phyloP scores from a whole-genome alignment of 1,140 invertebrate species.

The Octopus bimaculoides region DNA sequence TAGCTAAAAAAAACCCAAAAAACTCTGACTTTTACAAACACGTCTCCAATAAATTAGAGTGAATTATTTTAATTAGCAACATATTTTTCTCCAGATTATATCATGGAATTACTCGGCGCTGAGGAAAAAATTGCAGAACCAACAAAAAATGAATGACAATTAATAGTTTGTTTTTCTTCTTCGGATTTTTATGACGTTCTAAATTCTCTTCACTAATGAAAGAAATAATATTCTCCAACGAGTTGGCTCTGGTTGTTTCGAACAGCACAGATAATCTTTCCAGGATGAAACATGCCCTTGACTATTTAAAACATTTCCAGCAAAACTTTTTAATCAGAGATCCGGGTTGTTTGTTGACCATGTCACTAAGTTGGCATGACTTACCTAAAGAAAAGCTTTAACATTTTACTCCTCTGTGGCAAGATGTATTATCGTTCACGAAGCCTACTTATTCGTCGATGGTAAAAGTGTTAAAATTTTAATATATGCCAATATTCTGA shows the following conservation, averaged over 20 bases:
- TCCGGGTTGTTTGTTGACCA: neutral
- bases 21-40: no score
- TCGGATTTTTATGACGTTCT: neutral
- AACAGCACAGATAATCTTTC: neutral
- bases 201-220: constrained; percentile 5
- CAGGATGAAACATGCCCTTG: neutral
- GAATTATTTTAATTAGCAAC: no score
- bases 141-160: no score
- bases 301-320: neutral
- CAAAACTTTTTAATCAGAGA: neutral
- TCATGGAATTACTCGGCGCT: no score
- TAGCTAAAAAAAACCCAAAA: no score
- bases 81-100: no score
- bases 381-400: neutral
- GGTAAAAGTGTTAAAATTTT: constrained; percentile 5
- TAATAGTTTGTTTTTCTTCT: neutral
- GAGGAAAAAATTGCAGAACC: no score
- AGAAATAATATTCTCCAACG: neutral
- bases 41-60: no score
- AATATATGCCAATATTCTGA: neutral
- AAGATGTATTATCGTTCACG: neutral
- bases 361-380: neutral
- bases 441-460: neutral
- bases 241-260: neutral
- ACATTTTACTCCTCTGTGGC: neutral